Conservation (phyloP, 2,888 invertebrate genomes). For the Philereme transversata region DNA sequence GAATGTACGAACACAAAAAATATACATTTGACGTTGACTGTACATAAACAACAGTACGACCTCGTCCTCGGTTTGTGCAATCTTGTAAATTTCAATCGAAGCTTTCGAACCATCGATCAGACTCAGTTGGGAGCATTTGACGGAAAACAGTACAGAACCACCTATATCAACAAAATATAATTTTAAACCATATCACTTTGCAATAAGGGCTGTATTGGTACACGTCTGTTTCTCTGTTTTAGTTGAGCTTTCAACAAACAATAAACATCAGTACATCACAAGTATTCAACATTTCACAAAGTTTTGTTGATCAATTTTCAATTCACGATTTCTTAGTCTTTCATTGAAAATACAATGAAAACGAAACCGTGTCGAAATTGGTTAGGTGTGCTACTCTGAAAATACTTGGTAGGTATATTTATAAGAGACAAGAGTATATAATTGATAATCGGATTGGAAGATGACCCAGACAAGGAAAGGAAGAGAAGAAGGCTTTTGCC, state of each 20-base stretch:
- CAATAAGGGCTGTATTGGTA: not conserved
- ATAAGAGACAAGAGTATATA: too few relatives aligned
- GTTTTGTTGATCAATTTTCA: not conserved
- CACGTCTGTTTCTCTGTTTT: not conserved
- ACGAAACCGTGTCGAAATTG: too few relatives aligned
- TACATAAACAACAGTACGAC: not conserved
- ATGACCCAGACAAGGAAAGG: too few relatives aligned
- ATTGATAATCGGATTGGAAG: too few relatives aligned
- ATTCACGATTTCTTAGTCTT: not conserved
- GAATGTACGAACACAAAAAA: too few relatives aligned
- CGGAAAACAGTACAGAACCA: not conserved
- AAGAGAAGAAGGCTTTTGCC: too few relatives aligned
- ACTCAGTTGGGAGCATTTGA: conserved; percentile 1
- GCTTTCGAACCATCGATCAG: conserved; percentile 1
- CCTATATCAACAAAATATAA: not conserved
- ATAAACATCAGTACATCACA: not conserved
- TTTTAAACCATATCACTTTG: not conserved
- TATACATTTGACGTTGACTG: not conserved
- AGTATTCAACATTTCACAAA: not conserved
- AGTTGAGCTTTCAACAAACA: not conserved
- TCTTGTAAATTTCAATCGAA: conserved; percentile 9
- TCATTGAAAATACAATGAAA: not conserved
- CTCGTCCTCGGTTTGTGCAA: not conserved
- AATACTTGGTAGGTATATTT: too few relatives aligned
- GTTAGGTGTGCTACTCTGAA: too few relatives aligned